These are phyloP conservation scores for Thaleichthys pacificus DNA, from an alignment of 2,797 vertebrate species.

Conservation along the genomic window DNA sequence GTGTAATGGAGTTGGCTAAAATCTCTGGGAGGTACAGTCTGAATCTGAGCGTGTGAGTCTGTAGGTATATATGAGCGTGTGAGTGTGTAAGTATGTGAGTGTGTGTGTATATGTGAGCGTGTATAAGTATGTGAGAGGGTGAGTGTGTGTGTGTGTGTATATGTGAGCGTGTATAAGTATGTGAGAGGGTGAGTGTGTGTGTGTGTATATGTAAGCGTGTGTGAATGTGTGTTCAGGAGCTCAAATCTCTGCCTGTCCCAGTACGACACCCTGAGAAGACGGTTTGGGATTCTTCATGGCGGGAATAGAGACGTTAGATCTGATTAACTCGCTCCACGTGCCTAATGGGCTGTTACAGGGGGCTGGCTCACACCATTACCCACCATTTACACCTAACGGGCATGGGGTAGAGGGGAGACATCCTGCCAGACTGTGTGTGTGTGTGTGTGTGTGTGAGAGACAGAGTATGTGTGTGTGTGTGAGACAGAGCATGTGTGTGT, in stretches of 20 bases:
- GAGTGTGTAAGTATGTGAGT: background rate
- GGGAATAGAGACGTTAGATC: conserved; percentile 82
- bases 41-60: background rate
- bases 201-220: background rate
- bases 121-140: too few species aligned
- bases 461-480: background rate
- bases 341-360: conserved; percentile 88
- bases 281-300: conserved; percentile 73
- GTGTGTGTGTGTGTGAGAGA: background rate
- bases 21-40: too few species aligned
- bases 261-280: background rate
- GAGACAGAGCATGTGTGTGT: background rate
- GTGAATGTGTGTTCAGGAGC: background rate
- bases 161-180: background rate
- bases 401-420: conserved; percentile 78
- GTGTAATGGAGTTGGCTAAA: too few species aligned
- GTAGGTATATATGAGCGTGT: background rate
- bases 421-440: conserved; percentile 31
- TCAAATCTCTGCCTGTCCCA: too few species aligned
- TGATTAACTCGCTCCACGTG: conserved; percentile 83
- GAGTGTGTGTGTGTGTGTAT: background rate
- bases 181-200: too few species aligned
- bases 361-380: conserved; percentile 93
- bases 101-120: background rate
- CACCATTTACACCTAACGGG: conserved; percentile 88